These are phyloP conservation scores for Ictalurus furcatus DNA, from an alignment of 2,113 vertebrate species.

Conservation along the genomic window DNA sequence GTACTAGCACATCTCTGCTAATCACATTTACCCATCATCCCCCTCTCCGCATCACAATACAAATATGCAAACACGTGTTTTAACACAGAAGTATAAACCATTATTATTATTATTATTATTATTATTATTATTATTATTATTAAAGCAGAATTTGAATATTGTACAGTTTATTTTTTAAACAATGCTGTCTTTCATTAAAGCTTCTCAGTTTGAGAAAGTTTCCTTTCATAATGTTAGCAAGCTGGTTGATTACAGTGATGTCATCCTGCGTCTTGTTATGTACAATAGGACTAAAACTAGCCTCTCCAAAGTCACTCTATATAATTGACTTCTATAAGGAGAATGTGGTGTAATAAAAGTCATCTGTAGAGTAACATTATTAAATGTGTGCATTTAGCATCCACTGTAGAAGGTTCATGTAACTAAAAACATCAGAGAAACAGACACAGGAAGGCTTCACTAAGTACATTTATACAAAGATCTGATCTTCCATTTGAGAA, in stretches of 20 bases:
- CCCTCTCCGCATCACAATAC: no score
- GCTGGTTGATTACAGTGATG: neutral
- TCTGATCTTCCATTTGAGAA: neutral
- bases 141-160: no score
- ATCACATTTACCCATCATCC: no score
- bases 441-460: no score
- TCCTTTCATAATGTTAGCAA: neutral
- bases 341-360: neutral
- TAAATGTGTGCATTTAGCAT: neutral
- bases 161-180: no score
- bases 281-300: neutral
- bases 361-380: neutral
- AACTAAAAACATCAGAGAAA: neutral
- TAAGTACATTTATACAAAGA: neutral
- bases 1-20: no score
- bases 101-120: no score
- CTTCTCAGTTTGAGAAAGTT: no score
- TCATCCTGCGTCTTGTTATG: neutral
- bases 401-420: neutral
- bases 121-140: no score
- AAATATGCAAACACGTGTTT: no score
- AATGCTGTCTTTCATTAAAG: no score
- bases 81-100: no score
- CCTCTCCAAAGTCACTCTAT: neutral
- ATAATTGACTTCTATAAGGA: neutral